Evolutionary conservation across 2,888 invertebrate genomes (phyloP).

Genomic region (Calliphora vomitoria): DNA sequence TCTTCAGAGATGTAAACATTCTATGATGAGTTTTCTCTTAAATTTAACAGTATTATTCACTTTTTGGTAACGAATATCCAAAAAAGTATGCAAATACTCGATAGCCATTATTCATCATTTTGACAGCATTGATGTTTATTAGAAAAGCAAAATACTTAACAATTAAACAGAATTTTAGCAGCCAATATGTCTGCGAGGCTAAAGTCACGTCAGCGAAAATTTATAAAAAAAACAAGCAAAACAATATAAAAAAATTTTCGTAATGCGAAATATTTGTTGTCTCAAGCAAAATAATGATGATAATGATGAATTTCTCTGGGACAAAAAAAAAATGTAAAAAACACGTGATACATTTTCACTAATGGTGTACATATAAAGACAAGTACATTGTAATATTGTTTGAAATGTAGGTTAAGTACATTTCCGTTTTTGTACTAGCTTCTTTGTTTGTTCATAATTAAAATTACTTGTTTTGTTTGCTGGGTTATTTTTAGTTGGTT

Average conservation of each 20-base stretch:
- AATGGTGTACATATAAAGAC: not conserved
- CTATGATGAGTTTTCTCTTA: too few relatives aligned
- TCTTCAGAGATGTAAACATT: too few relatives aligned
- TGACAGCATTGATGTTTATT: not conserved
- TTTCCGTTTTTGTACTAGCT: slow-evolving; percentile 47
- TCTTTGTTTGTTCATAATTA: not conserved
- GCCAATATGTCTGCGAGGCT: slow-evolving; percentile 78
- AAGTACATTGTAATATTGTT: not conserved
- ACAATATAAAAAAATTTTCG: slow-evolving; percentile 13
- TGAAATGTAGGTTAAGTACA: slow-evolving; percentile 54
- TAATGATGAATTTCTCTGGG: slow-evolving; percentile 9
- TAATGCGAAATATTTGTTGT: slow-evolving; percentile 26
- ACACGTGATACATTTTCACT: slow-evolving; percentile 58
- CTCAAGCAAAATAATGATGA: slow-evolving; percentile 7
- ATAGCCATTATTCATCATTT: too few relatives aligned
- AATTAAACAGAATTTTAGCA: slow-evolving; percentile 74
- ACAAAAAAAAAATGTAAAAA: slow-evolving; percentile 9
- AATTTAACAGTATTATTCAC: too few relatives aligned
- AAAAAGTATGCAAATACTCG: too few relatives aligned
- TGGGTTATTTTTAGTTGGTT: slow-evolving; percentile 6
- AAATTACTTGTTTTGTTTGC: slow-evolving; percentile 9
- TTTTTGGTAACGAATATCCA: too few relatives aligned
- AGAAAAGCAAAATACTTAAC: slow-evolving; percentile 30
- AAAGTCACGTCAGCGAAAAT: slow-evolving; percentile 71
- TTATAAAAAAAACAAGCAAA: slow-evolving; percentile 16